phyloP scores from a whole-genome alignment of 2,888 invertebrate genomes.

The Thalpophila matura region DNA sequence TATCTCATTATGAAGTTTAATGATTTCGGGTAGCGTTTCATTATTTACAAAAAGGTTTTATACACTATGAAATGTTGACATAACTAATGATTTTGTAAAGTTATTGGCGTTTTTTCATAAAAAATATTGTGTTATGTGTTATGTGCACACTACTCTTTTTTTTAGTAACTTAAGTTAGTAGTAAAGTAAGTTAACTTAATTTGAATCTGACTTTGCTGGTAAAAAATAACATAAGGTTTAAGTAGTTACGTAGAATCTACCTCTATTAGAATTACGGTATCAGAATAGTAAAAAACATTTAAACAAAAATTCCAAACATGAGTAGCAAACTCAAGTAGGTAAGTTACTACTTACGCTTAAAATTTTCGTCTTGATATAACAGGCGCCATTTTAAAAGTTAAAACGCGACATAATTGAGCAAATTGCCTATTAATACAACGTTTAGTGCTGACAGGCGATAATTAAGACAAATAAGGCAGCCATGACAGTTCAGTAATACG shows the following conservation, averaged over 20 bases:
- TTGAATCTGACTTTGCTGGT: too few relatives aligned
- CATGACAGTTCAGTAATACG: conserved; percentile 35
- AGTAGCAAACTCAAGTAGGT: not conserved
- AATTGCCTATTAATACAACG: conserved; percentile 54
- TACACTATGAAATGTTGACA: conserved; percentile 23
- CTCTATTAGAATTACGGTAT: not conserved
- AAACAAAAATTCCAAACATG: not conserved
- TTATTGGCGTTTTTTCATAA: too few relatives aligned
- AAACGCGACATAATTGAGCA: conserved; percentile 53
- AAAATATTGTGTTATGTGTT: too few relatives aligned
- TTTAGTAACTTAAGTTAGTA: too few relatives aligned
- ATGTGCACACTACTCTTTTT: too few relatives aligned
- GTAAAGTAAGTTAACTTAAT: too few relatives aligned
- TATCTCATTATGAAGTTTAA: conserved; percentile 65
- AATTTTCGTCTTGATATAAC: conserved; percentile 36
- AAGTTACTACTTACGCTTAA: conserved; percentile 6
- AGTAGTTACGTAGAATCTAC: not conserved
- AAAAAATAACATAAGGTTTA: too few relatives aligned
- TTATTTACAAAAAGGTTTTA: conserved; percentile 33
- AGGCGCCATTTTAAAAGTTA: conserved; percentile 43
- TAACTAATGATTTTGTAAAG: conserved; percentile 17
- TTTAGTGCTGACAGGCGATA: conserved; percentile 51
- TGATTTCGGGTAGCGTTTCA: conserved; percentile 53
- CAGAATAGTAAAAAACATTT: not conserved
- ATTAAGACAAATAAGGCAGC: conserved; percentile 51